Base-by-base conservation (phyloP, 2,888 invertebrate genomes). In the Nudaria mundana region DNA sequence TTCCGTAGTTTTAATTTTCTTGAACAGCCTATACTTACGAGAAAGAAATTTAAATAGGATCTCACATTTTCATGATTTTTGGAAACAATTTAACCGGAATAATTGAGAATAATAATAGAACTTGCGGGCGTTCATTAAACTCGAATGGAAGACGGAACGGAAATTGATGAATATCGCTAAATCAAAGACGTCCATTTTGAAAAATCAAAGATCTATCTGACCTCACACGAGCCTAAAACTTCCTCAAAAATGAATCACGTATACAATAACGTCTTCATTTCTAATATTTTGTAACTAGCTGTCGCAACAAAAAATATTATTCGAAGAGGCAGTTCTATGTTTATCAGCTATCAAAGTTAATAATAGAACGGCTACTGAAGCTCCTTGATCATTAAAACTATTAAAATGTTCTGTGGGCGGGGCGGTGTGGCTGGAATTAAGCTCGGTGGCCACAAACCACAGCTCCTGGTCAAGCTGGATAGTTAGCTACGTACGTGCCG, bases 371-470 rank as follows among this genome's bases (percentile, higher is more conserved):
- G 62, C 67, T 66, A 63, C 67, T 56, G 63, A 60, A 59, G 63
- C 63, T 70, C 71, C 71, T 63, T 64, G 64, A 63, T 67, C 76
- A 82, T 82, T 81, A 81, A 77, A 81, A 81, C 82, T 81, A 84
- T 85, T 83, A 83, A 85, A 81, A 74, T 68, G 71, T 74, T 76
- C 72, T 72, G 60, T 67, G 67, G 78, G 76, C 71, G 75, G 69
- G 67, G 63, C 72, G 48, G 45, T 70, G 75, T 66, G 79, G 81
- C 74, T 54, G 55, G 73, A 74, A 77, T 76, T 77, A 74, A 76
- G 73, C 74, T 74, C 63, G 62, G 60, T 57, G 58, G 77, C 85
- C 85, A 64, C 85, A 86, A 59, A 85, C 87, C 86, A 76, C 86
- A 86, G 84, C 82, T 86, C 66, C 82, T 81, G 82, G 76, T 71